phyloP scores from a whole-genome alignment of 2,888 invertebrate species.

The Saturnia pavonia region DNA sequence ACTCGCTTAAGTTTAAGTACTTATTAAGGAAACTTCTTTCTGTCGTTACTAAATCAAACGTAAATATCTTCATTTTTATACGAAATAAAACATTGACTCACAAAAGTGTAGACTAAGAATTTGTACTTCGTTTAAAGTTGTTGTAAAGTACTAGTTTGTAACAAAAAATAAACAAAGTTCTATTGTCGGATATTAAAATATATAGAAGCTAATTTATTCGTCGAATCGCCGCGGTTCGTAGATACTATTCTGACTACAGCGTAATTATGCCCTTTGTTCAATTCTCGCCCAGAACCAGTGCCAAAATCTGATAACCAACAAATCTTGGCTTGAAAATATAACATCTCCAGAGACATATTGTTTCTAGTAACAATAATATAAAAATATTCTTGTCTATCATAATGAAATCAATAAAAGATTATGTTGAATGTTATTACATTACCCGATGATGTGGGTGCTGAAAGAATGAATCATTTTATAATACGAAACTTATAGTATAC shows the following conservation, averaged over 20 bases:
- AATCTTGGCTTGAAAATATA: not conserved
- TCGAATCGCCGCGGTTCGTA: not conserved
- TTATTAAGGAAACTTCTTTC: too few relatives aligned
- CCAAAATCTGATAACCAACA: not conserved
- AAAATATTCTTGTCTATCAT: not conserved
- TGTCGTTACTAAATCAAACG: too few relatives aligned
- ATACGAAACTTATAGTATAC: not conserved
- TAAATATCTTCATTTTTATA: too few relatives aligned
- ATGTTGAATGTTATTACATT: not conserved
- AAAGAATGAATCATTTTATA: constrained; percentile 26
- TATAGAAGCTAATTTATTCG: not conserved
- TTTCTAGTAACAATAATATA: too few relatives aligned
- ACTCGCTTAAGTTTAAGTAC: too few relatives aligned
- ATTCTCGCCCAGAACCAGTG: not conserved
- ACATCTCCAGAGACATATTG: not conserved
- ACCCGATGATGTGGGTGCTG: constrained; percentile 13
- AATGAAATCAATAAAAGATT: not conserved
- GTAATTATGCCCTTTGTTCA: not conserved
- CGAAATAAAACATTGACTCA: too few relatives aligned
- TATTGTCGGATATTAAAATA: too few relatives aligned
- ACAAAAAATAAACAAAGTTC: too few relatives aligned
- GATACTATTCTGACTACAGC: not conserved
- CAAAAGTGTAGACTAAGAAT: too few relatives aligned
- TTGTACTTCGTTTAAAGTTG: too few relatives aligned
- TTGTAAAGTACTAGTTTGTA: too few relatives aligned